Evolutionary conservation across 1,140 invertebrate genomes (phyloP), one percentile per base, ranked within the genome.

Genomic region (Ceratosolen fusciceps): DNA sequence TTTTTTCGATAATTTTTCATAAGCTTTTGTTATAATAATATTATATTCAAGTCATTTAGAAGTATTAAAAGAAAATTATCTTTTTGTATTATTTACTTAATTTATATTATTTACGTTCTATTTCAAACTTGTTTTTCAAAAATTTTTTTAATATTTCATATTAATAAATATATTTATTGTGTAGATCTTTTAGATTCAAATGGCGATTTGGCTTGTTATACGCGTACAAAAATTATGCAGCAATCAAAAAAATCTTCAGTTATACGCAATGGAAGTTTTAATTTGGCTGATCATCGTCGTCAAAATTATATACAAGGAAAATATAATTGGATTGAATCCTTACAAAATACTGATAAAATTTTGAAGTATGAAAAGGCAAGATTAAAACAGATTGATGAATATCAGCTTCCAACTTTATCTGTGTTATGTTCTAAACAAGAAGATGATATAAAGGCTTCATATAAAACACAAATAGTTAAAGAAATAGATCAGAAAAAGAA

Each of bases 311-410:
- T 74, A 39, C 70, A 76, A 47, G 84, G 88, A 10, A 91, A 92
- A 49, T 90, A 90, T 81, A 85, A 91, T 56, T 92, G 92, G 91
- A 88, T 92, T 7, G 91, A 92, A 80, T 92, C 92, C 12, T 84
- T 93, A 7, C 34, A 58, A 0, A 67, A 71, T 8, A 9, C 10
- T 24, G 78, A 79, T 12, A 79, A 74, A 43, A 37, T 90, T 68
- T 85, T 91, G 21, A 88, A 87, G 79, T 86, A 90, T 81, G 90
- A 91, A 34, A 87, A 83, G n/a, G 83, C 74, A 14, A 80, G 82
- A 60, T 78, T 94, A n/a, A 94, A 93, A 83, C 91, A 92, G 58
- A 92, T 92, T 52, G 91, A 92, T 1, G 92, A 93, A 70, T 93
- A 93, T 78, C 91, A 91, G 74, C 90, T 90, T 31, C 87, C 87